These are phyloP conservation scores for Cettia cetti DNA, from an alignment of 2,113 vertebrate genomes.

Conservation along the genomic window DNA sequence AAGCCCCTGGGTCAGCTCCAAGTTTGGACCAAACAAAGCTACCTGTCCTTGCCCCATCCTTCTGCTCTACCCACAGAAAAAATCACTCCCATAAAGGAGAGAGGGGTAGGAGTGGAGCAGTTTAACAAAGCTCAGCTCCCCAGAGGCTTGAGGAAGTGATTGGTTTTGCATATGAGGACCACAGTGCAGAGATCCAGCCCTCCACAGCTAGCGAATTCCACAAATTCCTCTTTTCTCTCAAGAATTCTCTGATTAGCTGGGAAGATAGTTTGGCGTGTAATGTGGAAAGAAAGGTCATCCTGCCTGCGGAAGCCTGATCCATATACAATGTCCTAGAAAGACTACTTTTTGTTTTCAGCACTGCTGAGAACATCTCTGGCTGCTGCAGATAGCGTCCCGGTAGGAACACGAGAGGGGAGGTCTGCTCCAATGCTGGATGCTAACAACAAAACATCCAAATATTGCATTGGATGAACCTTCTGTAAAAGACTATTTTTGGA, in stretches of 20 bases:
- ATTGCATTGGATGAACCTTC: background rate
- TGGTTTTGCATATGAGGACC: conserved; percentile 42
- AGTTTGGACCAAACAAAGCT: background rate
- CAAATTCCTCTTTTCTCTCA: conserved; percentile 63
- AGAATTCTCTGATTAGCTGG: conserved; percentile 69
- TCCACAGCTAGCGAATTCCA: conserved; percentile 40
- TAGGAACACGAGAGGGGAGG: background rate
- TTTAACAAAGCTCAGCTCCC: conserved; percentile 3
- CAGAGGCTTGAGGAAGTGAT: background rate
- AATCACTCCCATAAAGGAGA: background rate
- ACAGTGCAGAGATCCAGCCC: background rate
- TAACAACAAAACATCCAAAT: background rate
- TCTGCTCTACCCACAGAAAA: accelerated
- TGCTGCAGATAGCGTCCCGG: background rate
- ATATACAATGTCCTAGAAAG: conserved; percentile 65
- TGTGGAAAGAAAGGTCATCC: conserved; percentile 64
- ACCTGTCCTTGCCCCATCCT: background rate
- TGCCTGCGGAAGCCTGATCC: conserved; percentile 40
- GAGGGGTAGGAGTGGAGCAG: background rate
- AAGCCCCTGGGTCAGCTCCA: background rate
- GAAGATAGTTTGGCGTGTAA: conserved; percentile 65
- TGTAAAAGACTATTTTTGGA: conserved; percentile 42
- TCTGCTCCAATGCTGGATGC: background rate
- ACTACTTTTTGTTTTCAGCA: background rate
- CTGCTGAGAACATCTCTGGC: conserved; percentile 23